Evolutionary conservation across 2,888 invertebrate species (phyloP).

Genomic region (Acronicta aceris): DNA sequence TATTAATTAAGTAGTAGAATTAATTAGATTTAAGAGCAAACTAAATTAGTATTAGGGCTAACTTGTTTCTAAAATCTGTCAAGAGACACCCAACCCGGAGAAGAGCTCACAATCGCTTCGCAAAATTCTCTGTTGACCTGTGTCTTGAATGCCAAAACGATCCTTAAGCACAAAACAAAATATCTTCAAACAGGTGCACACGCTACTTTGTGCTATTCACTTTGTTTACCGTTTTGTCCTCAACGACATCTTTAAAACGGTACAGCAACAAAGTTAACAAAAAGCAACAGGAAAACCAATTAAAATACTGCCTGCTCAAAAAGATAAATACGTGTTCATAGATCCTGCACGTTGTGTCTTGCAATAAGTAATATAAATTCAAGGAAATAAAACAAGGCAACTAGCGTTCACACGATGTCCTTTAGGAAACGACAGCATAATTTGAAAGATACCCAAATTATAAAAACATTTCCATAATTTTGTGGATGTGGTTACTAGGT

Average conservation of each 20-base stretch:
- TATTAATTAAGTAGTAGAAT: no score
- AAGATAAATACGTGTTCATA: constrained; percentile 17
- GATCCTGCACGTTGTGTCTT: constrained; percentile 9
- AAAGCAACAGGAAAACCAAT: constrained; percentile 36
- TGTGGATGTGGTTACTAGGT: no score
- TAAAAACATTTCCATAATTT: constrained; percentile 11
- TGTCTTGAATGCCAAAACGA: background rate
- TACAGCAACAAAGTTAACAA: constrained; percentile 41
- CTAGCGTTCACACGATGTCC: constrained; percentile 7
- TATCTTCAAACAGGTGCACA: constrained; percentile 7
- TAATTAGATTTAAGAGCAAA: no score
- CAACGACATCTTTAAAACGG: constrained; percentile 14
- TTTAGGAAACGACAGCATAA: constrained; percentile 15
- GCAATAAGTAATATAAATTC: constrained; percentile 10
- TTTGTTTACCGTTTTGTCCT: constrained; percentile 33
- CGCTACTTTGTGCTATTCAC: constrained; percentile 15
- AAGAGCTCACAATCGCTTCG: background rate
- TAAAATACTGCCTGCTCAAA: constrained; percentile 15
- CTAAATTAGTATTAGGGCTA: no score
- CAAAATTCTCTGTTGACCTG: background rate
- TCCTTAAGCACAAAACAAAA: background rate
- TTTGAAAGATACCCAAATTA: constrained; percentile 19
- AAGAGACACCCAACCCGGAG: no score
- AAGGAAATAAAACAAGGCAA: constrained; percentile 19
- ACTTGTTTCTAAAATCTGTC: no score